A percentile compares a stretch with the other conserved stretches of the same genome.
Conservation (phyloP, 92 coral and sea anemone genomes). For the Epizoanthus scotinus region DNA sequence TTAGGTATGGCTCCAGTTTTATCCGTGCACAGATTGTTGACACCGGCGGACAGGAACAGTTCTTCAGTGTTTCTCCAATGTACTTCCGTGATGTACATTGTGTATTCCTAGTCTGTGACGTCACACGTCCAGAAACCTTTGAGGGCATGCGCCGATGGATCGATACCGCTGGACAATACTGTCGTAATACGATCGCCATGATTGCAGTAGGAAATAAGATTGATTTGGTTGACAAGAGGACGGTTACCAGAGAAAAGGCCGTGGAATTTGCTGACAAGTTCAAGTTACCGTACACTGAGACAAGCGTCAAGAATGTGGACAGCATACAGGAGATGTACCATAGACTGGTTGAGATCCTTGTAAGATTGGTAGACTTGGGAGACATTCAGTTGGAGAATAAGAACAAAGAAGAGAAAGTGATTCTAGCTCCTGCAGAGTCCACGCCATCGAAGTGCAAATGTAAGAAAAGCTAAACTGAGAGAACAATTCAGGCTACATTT, state of each 20-base stretch:
- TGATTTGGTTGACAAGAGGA: conserved; percentile 46
- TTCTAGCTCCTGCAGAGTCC: conserved; percentile 23
- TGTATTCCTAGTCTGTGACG: conserved; percentile 72
- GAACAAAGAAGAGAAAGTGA: conserved; percentile 17
- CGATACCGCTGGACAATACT: conserved; percentile 46
- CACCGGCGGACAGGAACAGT: conserved; percentile 84
- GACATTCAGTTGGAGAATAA: conserved; percentile 35
- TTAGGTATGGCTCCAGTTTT: conserved; percentile 64
- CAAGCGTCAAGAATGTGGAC: conserved; percentile 60
- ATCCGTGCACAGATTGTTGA: conserved; percentile 61
- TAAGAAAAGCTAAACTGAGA: not conserved
- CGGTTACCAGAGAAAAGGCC: conserved; percentile 47
- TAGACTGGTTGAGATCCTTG: conserved; percentile 52
- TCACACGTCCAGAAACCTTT: conserved; percentile 59
- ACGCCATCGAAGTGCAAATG: conserved; percentile 7
- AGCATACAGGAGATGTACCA: conserved; percentile 66
- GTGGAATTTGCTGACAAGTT: conserved; percentile 49
- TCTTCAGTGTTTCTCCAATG: conserved; percentile 61
- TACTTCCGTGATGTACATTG: conserved; percentile 80
- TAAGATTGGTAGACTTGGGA: conserved; percentile 58
- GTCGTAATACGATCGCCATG: conserved; percentile 52
- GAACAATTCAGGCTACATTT: not conserved
- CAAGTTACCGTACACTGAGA: conserved; percentile 67
- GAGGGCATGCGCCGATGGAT: conserved; percentile 61
- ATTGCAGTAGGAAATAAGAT: conserved; percentile 73